These are phyloP conservation scores for Charaxes varanes DNA, from an alignment of 1,140 invertebrate species.

Conservation along the genomic window DNA sequence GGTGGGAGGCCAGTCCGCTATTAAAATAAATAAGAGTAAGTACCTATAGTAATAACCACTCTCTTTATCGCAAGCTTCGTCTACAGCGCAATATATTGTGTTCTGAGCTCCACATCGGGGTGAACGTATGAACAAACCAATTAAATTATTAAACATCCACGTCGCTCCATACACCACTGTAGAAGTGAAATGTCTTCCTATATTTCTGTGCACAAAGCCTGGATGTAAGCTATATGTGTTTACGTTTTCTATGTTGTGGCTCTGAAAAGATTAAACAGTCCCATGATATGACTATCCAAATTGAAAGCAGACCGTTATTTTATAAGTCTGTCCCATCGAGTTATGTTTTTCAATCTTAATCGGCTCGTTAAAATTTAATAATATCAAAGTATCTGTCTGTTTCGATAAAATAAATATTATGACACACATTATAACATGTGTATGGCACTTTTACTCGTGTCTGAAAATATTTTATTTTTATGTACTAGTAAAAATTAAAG, in stretches of 20 bases:
- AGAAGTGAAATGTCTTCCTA: constrained; percentile 79
- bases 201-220: constrained; percentile 81
- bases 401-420: no score
- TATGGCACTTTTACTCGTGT: no score
- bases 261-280: constrained; percentile 27
- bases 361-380: no score
- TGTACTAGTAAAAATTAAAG: no score
- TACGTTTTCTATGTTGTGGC: constrained; percentile 63
- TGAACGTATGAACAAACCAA: constrained; percentile 72
- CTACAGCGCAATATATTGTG: constrained; percentile 82
- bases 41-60: constrained; percentile 79
- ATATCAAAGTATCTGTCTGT: no score
- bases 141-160: constrained; percentile 31
- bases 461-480: not conserved
- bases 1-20: no score
- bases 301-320: not conserved
- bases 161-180: constrained; percentile 50
- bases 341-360: no score
- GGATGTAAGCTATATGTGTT: constrained; percentile 82
- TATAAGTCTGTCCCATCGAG: no score
- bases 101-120: constrained; percentile 85
- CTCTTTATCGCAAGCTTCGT: constrained; percentile 76
- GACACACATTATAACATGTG: no score
- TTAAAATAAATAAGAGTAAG: constrained; percentile 24
- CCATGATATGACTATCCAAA: not conserved